A percentile compares a stretch with the other conserved stretches of the same genome.
These are phyloP conservation scores for Campoletis raptor DNA, from an alignment of 2,888 invertebrate genomes.

Conservation along the genomic window DNA sequence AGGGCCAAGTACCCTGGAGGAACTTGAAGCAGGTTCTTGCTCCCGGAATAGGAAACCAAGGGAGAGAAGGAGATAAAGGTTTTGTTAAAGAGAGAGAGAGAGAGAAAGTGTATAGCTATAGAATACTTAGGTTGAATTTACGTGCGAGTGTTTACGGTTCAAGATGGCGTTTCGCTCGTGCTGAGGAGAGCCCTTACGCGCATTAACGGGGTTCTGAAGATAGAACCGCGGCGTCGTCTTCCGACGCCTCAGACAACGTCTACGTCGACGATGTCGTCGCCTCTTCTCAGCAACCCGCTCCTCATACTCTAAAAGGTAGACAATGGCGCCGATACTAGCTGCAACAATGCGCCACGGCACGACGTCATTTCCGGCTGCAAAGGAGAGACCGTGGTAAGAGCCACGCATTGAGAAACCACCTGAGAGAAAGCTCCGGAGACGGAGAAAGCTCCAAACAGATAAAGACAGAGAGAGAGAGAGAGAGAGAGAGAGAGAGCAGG, in stretches of 20 bases:
- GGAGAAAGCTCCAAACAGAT: background rate
- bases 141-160: constrained; percentile 77
- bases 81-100: constrained; percentile 10
- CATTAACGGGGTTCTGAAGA: constrained; percentile 75
- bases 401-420: constrained; percentile 45
- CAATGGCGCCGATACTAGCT: constrained; percentile 74
- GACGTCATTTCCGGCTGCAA: constrained; percentile 69
- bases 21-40: constrained; percentile 52
- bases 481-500: background rate
- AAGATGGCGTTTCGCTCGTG: constrained; percentile 71
- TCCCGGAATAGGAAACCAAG: constrained; percentile 27
- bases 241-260: constrained; percentile 57
- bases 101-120: constrained; percentile 35
- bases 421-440: constrained; percentile 30
- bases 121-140: constrained; percentile 77
- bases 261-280: constrained; percentile 50
- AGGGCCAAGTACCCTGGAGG: constrained; percentile 21
- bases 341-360: constrained; percentile 72
- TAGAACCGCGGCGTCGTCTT: constrained; percentile 67
- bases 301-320: constrained; percentile 67
- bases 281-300: constrained; percentile 35
- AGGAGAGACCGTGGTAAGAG: constrained; percentile 53
- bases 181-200: constrained; percentile 70
- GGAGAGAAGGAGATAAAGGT: constrained; percentile 18
- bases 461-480: constrained; percentile 4